These are phyloP conservation scores for Tetramorium simillimum DNA, from an alignment of 1,140 invertebrate genomes.

Conservation along the genomic window DNA sequence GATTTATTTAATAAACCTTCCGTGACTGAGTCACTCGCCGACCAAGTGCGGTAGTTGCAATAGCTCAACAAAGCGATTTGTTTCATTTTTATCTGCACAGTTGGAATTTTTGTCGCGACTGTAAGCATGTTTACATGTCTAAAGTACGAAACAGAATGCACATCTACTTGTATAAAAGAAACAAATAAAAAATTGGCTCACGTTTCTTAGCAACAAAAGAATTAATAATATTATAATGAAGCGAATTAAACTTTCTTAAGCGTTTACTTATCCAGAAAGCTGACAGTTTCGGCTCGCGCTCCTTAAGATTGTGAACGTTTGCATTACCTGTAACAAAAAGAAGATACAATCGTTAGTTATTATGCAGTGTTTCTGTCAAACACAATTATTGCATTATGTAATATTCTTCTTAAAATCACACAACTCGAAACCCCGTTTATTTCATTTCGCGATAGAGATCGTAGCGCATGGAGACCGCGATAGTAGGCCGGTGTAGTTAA, in stretches of 20 bases:
- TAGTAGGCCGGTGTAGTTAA: conserved; percentile 39
- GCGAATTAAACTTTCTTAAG: not conserved
- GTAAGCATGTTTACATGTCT: not conserved
- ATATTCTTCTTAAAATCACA: conserved; percentile 14
- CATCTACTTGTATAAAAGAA: not conserved
- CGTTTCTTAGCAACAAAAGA: not conserved
- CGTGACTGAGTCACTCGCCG: conserved; percentile 1
- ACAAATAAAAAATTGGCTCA: not conserved
- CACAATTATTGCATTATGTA: not conserved
- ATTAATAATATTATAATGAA: not conserved
- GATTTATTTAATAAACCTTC: conserved; percentile 55
- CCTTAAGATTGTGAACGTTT: not conserved
- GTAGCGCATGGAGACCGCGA: conserved; percentile 3
- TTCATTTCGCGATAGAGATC: conserved; percentile 19
- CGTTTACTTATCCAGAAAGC: conserved; percentile 25
- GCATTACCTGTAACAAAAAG: conserved; percentile 46
- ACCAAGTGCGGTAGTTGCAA: conserved; percentile 10
- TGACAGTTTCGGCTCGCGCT: not conserved
- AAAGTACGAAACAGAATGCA: conserved; percentile 1
- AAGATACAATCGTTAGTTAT: conserved; percentile 12
- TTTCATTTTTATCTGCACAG: conserved; percentile 14
- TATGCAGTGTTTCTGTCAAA: not conserved
- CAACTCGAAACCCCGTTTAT: not conserved
- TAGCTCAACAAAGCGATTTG: conserved; percentile 9
- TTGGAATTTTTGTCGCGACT: not conserved